Percentiles rank a stretch among this genome's conserved stretches.
Conservation (phyloP, 2,797 vertebrate species). For the Amblyraja radiata region DNA sequence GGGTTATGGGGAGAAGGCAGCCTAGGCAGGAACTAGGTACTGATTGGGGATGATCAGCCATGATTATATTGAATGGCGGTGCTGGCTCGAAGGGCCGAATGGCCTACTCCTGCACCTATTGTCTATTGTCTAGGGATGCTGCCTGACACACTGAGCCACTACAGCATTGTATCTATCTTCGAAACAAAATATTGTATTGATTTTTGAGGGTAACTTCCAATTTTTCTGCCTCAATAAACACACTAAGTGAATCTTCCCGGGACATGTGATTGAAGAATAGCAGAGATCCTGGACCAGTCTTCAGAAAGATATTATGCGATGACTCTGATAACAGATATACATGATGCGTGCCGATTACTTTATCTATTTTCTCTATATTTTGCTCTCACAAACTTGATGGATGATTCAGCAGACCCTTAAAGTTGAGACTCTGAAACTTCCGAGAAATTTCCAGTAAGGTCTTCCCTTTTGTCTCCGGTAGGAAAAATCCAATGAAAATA, state of each 20-base stretch:
- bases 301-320: neutral
- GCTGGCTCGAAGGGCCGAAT: too few species aligned
- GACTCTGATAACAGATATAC: neutral
- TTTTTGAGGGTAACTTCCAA: neutral
- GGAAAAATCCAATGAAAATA: conserved; percentile 65
- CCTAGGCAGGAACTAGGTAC: too few species aligned
- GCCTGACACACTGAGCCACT: too few species aligned
- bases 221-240: neutral
- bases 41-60: too few species aligned
- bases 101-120: too few species aligned
- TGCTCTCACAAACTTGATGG: neutral
- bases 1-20: too few species aligned
- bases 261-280: neutral
- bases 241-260: neutral
- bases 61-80: too few species aligned
- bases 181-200: too few species aligned
- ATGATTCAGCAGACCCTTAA: conserved; percentile 44
- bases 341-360: neutral
- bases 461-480: conserved; percentile 87
- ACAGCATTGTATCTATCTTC: too few species aligned
- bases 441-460: conserved; percentile 70
- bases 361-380: neutral
- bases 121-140: too few species aligned
- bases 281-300: neutral
- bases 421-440: conserved; percentile 68